Conservation (phyloP, 2,888 invertebrate species). For the Melolontha melolontha region DNA sequence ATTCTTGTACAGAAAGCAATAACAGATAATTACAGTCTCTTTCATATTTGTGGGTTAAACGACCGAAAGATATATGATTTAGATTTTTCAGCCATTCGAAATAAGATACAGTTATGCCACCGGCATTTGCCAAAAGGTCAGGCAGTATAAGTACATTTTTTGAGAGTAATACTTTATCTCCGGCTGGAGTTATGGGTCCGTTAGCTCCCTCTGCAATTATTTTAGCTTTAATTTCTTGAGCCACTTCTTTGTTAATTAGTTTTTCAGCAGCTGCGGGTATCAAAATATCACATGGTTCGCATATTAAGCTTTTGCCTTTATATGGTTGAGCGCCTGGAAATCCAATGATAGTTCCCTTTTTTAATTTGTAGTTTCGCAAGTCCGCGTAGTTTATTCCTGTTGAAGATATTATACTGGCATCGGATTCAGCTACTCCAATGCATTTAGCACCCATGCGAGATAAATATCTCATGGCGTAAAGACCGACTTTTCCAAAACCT, state of each 20-base stretch:
- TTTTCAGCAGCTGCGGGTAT: conserved; percentile 95
- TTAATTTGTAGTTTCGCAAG: conserved; percentile 83
- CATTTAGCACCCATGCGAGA: conserved; percentile 77
- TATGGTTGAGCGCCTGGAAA: conserved; percentile 81
- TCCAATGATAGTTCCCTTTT: conserved; percentile 89
- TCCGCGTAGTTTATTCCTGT: conserved; percentile 80
- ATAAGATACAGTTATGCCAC: conserved; percentile 92
- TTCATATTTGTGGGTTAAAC: conserved; percentile 89
- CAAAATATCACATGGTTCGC: conserved; percentile 92
- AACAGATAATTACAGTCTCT: conserved; percentile 85
- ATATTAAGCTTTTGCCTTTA: conserved; percentile 74
- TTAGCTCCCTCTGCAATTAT: conserved; percentile 91
- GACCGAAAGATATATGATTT: conserved; percentile 90
- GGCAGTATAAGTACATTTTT: conserved; percentile 84
- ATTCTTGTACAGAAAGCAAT: conserved; percentile 71
- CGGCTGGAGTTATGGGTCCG: conserved; percentile 90
- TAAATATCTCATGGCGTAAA: conserved; percentile 78
- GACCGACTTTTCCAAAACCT: conserved; percentile 87
- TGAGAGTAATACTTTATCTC: conserved; percentile 79
- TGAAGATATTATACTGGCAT: conserved; percentile 73
- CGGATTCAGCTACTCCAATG: conserved; percentile 77
- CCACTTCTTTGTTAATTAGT: conserved; percentile 88
- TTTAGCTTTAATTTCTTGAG: conserved; percentile 87
- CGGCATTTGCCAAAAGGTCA: conserved; percentile 80
- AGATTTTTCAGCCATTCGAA: conserved; percentile 93